Evolutionary conservation across 2,797 vertebrate genomes (phyloP).

Genomic region (Pangasius larnaudii): DNA sequence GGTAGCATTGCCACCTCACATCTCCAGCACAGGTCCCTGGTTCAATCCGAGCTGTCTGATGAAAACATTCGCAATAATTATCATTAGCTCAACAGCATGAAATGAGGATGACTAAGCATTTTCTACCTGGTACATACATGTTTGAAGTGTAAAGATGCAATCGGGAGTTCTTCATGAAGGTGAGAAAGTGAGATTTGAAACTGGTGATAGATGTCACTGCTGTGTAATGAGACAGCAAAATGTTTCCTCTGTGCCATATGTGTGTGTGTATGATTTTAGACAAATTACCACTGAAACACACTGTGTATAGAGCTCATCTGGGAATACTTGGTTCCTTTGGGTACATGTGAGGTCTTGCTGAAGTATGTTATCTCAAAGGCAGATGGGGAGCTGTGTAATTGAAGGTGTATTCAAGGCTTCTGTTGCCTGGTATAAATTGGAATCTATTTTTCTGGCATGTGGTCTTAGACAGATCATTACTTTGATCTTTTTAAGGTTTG

Average conservation of each 20-base stretch:
- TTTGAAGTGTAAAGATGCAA: slow-evolving; percentile 26
- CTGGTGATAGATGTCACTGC: slow-evolving; percentile 6
- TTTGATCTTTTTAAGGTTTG: slow-evolving; percentile 71
- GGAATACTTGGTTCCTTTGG: slow-evolving; percentile 33
- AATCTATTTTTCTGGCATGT: slow-evolving; percentile 73
- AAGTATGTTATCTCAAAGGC: slow-evolving; percentile 33
- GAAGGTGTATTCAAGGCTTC: slow-evolving; percentile 70
- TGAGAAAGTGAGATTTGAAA: slow-evolving; percentile 28
- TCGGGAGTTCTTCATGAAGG: background rate
- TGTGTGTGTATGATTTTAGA: slow-evolving; percentile 38
- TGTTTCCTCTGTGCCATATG: slow-evolving; percentile 30
- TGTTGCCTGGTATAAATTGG: slow-evolving; percentile 72
- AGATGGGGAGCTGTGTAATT: slow-evolving; percentile 64
- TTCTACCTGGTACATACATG: slow-evolving; percentile 33
- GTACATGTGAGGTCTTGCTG: slow-evolving; percentile 37
- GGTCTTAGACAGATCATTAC: slow-evolving; percentile 68
- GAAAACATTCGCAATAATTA: slow-evolving; percentile 27
- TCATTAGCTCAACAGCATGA: slow-evolving; percentile 34
- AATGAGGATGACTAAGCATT: slow-evolving; percentile 33
- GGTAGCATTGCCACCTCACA: background rate
- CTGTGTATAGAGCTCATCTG: slow-evolving; percentile 28
- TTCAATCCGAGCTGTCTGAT: background rate
- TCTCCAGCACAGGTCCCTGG: background rate
- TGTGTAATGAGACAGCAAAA: slow-evolving; percentile 31
- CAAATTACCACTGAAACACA: slow-evolving; percentile 40